Evolutionary conservation across 1,140 invertebrate species (phyloP).

Genomic region (Lepidurus couesii): DNA sequence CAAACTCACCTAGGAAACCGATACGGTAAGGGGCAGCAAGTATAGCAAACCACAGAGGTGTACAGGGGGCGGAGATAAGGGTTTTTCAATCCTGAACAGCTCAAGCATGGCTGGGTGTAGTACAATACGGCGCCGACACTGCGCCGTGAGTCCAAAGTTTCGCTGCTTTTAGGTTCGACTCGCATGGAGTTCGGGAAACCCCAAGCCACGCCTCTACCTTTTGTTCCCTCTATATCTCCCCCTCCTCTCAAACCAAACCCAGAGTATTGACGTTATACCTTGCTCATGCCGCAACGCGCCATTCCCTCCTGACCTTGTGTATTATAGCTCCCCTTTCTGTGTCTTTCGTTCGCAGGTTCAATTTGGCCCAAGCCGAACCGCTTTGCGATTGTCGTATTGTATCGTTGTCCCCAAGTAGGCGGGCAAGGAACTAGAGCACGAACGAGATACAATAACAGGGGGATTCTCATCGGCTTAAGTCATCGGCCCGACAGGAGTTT

Average conservation of each 20-base stretch:
- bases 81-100: no score
- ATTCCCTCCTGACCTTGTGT: background rate
- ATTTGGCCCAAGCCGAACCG: background rate
- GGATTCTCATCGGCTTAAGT: no score
- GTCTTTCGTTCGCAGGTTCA: background rate
- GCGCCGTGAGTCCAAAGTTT: background rate
- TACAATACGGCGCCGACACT: background rate
- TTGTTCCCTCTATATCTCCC: background rate
- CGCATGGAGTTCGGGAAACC: background rate
- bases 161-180: background rate
- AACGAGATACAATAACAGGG: background rate
- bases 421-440: background rate
- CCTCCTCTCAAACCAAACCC: background rate
- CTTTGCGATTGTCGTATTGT: background rate
- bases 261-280: constrained; percentile 2
- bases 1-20: no score
- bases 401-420: background rate
- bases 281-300: background rate
- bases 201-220: background rate
- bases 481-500: no score
- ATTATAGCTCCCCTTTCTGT: background rate
- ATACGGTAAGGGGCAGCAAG: no score
- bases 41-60: no score
- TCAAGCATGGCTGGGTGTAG: no score
- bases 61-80: no score